phyloP scores from a whole-genome alignment of 2,888 invertebrate species.

The Dasypolia templi region DNA sequence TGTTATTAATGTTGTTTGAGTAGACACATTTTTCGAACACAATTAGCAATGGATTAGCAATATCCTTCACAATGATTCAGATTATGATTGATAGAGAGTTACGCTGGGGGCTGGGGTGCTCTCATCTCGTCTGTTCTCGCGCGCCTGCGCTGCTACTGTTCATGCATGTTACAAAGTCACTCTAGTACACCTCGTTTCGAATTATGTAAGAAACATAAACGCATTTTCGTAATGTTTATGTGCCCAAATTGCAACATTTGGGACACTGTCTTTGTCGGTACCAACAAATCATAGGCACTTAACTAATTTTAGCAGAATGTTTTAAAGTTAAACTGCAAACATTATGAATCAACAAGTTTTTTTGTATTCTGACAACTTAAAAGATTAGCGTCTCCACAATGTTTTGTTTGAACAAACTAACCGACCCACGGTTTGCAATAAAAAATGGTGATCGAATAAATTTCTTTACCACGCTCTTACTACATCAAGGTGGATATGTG shows the following conservation, averaged over 20 bases:
- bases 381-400: slow-evolving; percentile 25
- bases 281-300: slow-evolving; percentile 37
- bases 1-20: too few relatives aligned
- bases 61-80: too few relatives aligned
- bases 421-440: slow-evolving; percentile 3
- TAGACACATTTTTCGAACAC: too few relatives aligned
- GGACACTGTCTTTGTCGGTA: slow-evolving; percentile 51
- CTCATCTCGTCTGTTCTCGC: slow-evolving; percentile 22
- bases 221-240: slow-evolving; percentile 68
- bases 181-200: slow-evolving; percentile 58
- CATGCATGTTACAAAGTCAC: slow-evolving; percentile 61
- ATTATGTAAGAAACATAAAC: slow-evolving; percentile 68
- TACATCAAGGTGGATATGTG: slow-evolving; percentile 10
- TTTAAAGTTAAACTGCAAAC: slow-evolving; percentile 14
- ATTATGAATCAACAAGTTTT: slow-evolving; percentile 24
- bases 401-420: slow-evolving; percentile 14
- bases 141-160: slow-evolving; percentile 37
- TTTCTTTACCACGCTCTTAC: slow-evolving; percentile 4
- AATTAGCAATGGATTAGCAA: too few relatives aligned
- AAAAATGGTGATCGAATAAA: background rate
- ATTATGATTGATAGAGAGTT: too few relatives aligned
- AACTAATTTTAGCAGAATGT: slow-evolving; percentile 17
- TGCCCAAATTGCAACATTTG: slow-evolving; percentile 67
- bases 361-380: slow-evolving; percentile 21
- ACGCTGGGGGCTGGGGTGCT: background rate